These are phyloP conservation scores for Myotis pilosus DNA, from an alignment of 2,797 vertebrate species.

Conservation along the genomic window DNA sequence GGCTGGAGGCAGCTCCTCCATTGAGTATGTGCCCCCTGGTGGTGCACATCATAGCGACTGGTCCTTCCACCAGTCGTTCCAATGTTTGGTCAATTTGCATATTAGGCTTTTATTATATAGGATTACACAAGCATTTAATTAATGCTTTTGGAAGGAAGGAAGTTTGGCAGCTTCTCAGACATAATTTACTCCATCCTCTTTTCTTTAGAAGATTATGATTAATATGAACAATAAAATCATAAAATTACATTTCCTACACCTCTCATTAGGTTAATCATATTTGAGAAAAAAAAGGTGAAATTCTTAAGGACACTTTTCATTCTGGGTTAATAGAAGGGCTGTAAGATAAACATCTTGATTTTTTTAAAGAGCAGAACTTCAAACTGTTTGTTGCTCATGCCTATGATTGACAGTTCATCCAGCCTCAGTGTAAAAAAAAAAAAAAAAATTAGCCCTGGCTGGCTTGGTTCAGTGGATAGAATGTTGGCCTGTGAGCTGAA, in stretches of 20 bases:
- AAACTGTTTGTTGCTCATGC: not conserved
- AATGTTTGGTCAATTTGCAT: too few relatives aligned
- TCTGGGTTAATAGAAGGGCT: conserved; percentile 20
- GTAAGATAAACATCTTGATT: conserved; percentile 23
- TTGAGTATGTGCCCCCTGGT: too few relatives aligned
- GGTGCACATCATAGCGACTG: too few relatives aligned
- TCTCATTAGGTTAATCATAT: conserved; percentile 41
- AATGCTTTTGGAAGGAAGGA: conserved; percentile 7
- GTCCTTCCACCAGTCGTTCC: too few relatives aligned
- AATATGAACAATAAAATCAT: not conserved
- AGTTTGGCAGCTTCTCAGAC: conserved; percentile 9
- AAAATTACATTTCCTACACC: conserved; percentile 48
- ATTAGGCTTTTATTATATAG: too few relatives aligned
- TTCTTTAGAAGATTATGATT: conserved; percentile 45
- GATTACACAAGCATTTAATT: not conserved
- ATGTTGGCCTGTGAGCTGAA: too few relatives aligned
- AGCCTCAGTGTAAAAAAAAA: not conserved
- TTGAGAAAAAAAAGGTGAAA: not conserved
- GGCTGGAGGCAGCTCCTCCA: too few relatives aligned
- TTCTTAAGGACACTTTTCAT: conserved; percentile 41
- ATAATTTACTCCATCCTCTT: not conserved
- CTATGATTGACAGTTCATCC: not conserved
- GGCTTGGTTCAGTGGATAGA: too few relatives aligned
- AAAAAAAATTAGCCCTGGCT: not conserved
- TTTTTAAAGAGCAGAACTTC: conserved; percentile 13